phyloP scores from a whole-genome alignment of 2,113 vertebrate genomes.

The Dendrocopos noguchii region DNA sequence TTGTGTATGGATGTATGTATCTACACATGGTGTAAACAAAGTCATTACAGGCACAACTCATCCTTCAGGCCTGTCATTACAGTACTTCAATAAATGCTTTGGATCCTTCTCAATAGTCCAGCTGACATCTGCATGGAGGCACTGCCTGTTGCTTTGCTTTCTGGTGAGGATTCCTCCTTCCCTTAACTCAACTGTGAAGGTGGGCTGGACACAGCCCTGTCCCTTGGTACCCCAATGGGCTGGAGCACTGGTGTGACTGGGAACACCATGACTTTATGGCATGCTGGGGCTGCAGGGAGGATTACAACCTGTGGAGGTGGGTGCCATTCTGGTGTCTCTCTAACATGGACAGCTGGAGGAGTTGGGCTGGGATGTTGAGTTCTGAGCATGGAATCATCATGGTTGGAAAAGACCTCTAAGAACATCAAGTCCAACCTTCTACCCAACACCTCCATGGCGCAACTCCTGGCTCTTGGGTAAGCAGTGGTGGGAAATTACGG shows the following conservation, averaged over 20 bases:
- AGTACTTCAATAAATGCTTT: neutral
- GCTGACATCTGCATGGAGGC: rapidly evolving
- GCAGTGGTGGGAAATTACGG: rapidly evolving
- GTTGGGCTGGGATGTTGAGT: rapidly evolving
- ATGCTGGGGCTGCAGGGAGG: neutral
- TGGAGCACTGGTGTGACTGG: neutral
- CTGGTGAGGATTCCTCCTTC: neutral
- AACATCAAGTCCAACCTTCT: too few relatives aligned
- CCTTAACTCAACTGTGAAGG: rapidly evolving
- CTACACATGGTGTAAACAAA: neutral
- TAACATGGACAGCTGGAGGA: neutral
- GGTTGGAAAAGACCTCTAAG: too few relatives aligned
- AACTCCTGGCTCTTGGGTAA: neutral
- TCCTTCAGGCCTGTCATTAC: neutral
- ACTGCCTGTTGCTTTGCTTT: neutral
- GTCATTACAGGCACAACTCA: neutral
- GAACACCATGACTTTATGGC: rapidly evolving
- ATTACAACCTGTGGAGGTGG: rapidly evolving
- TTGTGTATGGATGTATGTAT: neutral
- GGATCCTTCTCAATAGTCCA: neutral
- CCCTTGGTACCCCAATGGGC: neutral
- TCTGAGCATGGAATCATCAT: too few relatives aligned
- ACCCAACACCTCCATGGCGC: too few relatives aligned
- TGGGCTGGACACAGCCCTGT: neutral
- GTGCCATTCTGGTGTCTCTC: rapidly evolving